Base-by-base conservation (phyloP, 2,888 invertebrate genomes). In the Meliscaeva auricollis region DNA sequence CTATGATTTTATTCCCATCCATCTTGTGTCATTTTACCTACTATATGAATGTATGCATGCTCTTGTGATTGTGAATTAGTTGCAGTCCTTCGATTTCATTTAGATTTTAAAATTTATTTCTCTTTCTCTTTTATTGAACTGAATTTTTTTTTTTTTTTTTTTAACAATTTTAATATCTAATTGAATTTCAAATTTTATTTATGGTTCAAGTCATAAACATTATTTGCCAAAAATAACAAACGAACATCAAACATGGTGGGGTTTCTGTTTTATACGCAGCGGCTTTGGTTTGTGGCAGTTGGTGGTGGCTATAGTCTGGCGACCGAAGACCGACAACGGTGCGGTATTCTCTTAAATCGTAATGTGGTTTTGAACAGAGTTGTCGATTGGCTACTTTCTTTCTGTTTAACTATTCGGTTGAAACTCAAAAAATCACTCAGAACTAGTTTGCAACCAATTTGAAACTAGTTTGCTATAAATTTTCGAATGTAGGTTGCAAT, bases 151-250 rank as follows among this genome's bases (percentile, higher is more conserved):
- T 50, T 50, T 15, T 30, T n/a, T 46, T 26, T 26, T 26, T 26
- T 26, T 26, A 26, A 3, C 4, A 3, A 26, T 26, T 26, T 30
- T 35, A 41, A 8, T 26, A 74, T 85, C 76, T 85, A 85, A 85
- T 85, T 85, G 85, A 85, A 85, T 85, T 85, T 85, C 73, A 85
- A 85, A 85, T 81, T 85, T 69, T 76, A 85, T 85, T 85, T 81
- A 81, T 77, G 85, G 85, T 76, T 69, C 73, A 81, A 85, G 85
- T 81, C 85, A 85, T 85, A 81, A 85, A 81, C 76, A 85, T 69
- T 81, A 46, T 46, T 85, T 77, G 85, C 85, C 85, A 81, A 85
- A 85, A 85, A 85, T 85, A 85, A 77, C 76, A 81, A 72, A 76
- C 72, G 76, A 76, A 85, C 81, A 81, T 70, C 72, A 76, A 81